Evolutionary conservation across 2,888 invertebrate genomes (phyloP).

Genomic region (Peribatodes rhomboidaria): DNA sequence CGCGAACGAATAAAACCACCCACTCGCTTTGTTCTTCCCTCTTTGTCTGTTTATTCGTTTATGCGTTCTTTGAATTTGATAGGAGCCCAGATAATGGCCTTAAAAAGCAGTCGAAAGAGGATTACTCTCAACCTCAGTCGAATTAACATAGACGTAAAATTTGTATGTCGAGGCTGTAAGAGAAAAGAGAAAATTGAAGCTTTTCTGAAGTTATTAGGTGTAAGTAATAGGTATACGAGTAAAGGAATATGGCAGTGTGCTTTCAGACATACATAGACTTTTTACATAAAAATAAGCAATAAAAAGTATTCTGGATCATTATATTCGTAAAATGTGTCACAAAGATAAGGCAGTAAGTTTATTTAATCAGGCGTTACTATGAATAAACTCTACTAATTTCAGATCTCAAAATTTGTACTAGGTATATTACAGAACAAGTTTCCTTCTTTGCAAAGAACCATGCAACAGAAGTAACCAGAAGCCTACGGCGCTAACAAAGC

Average conservation of each 20-base stretch:
- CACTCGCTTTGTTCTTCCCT: slow-evolving; percentile 40
- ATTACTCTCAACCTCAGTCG: slow-evolving; percentile 45
- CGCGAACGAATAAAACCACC: slow-evolving; percentile 36
- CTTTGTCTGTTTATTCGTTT: slow-evolving; percentile 56
- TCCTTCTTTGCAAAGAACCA: too few species aligned
- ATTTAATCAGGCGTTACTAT: too few species aligned
- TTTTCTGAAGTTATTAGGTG: slow-evolving; percentile 12
- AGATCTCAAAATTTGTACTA: too few species aligned
- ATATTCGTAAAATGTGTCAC: too few species aligned
- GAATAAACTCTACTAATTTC: too few species aligned
- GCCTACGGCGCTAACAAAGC: too few species aligned
- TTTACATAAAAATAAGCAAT: not conserved
- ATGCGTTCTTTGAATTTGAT: slow-evolving; percentile 57
- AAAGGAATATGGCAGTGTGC: not conserved
- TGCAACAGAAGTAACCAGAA: too few species aligned
- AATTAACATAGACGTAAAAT: slow-evolving; percentile 38
- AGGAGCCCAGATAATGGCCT: slow-evolving; percentile 59
- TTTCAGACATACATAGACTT: not conserved
- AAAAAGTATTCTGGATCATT: too few species aligned
- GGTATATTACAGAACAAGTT: too few species aligned
- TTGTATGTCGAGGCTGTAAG: slow-evolving; percentile 20
- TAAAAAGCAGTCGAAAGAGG: slow-evolving; percentile 58
- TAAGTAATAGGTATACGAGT: not conserved
- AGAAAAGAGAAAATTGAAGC: slow-evolving; percentile 17
- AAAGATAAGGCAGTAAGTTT: too few species aligned